Conservation (phyloP, 2,888 invertebrate species). For the Epinotia brunnichana region DNA sequence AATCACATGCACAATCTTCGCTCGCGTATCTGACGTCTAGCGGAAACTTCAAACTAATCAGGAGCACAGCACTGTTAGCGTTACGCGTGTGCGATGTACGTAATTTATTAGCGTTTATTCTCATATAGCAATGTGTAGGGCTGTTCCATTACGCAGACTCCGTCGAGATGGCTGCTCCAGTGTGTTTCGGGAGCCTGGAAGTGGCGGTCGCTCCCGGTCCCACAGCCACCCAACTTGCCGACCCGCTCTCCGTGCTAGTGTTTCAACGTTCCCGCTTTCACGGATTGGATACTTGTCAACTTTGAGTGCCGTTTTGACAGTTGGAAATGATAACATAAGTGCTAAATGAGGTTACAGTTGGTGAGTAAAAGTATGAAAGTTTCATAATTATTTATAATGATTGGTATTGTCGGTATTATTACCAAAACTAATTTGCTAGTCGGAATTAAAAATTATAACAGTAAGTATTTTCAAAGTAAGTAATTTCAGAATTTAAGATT, state of each 20-base stretch:
- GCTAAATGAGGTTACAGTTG: slow-evolving; percentile 36
- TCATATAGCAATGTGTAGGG: slow-evolving; percentile 82
- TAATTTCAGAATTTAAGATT: neutral
- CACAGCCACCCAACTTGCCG: slow-evolving; percentile 50
- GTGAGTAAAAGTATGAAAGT: slow-evolving; percentile 28
- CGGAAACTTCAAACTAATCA: slow-evolving; percentile 82
- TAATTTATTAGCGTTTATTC: slow-evolving; percentile 84
- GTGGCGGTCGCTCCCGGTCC: slow-evolving; percentile 66
- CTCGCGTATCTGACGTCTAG: slow-evolving; percentile 68
- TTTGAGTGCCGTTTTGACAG: slow-evolving; percentile 35
- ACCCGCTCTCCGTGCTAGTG: slow-evolving; percentile 28
- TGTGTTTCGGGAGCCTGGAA: slow-evolving; percentile 72
- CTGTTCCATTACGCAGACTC: slow-evolving; percentile 83
- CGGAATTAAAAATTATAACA: neutral
- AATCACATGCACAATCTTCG: slow-evolving; percentile 38
- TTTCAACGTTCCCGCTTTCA: slow-evolving; percentile 24
- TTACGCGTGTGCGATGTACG: slow-evolving; percentile 79
- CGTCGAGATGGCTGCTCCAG: slow-evolving; percentile 79
- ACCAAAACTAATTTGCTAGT: neutral
- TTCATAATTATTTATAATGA: neutral
- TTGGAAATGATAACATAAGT: slow-evolving; percentile 41
- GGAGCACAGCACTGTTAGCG: slow-evolving; percentile 74
- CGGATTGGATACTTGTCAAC: slow-evolving; percentile 37
- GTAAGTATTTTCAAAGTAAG: neutral
- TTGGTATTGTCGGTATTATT: neutral